Percentiles rank a stretch among this genome's conserved stretches.
Evolutionary conservation across 2,797 vertebrate species (phyloP).

Genomic region (Neosilurus hyrtlii): DNA sequence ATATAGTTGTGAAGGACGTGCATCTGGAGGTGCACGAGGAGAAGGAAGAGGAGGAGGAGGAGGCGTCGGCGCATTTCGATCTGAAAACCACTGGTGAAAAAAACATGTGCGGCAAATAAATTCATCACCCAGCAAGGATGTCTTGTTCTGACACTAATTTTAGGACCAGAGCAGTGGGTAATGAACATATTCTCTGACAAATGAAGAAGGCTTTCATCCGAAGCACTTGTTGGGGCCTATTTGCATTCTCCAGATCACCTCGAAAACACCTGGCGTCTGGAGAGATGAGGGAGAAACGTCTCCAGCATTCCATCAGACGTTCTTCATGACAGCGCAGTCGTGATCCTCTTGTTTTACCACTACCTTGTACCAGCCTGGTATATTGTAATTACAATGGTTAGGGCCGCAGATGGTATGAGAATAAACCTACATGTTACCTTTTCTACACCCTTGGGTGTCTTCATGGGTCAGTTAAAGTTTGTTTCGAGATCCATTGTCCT

Average conservation of each 20-base stretch:
- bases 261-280: slow-evolving; percentile 77
- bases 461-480: slow-evolving; percentile 37
- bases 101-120: slow-evolving; percentile 64
- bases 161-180: slow-evolving; percentile 73
- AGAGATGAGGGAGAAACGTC: slow-evolving; percentile 47
- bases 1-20: slow-evolving; percentile 69
- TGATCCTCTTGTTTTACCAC: slow-evolving; percentile 14
- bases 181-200: slow-evolving; percentile 78
- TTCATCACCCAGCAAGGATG: slow-evolving; percentile 72
- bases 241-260: slow-evolving; percentile 73
- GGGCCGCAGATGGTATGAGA: neutral
- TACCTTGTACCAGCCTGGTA: neutral
- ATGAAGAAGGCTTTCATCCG: slow-evolving; percentile 67
- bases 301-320: slow-evolving; percentile 44
- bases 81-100: slow-evolving; percentile 58
- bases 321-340: slow-evolving; percentile 38
- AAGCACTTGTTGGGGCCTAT: slow-evolving; percentile 68
- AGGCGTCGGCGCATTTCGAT: slow-evolving; percentile 56
- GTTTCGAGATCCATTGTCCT: slow-evolving; percentile 22
- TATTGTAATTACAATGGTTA: slow-evolving; percentile 5
- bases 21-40: slow-evolving; percentile 46
- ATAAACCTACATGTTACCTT: slow-evolving; percentile 4
- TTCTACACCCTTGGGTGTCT: slow-evolving; percentile 32
- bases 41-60: neutral
- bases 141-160: slow-evolving; percentile 78